A percentile compares a stretch with the other conserved stretches of the same genome.
Conservation (phyloP, 1,140 invertebrate species). For the Hyles vespertilio region DNA sequence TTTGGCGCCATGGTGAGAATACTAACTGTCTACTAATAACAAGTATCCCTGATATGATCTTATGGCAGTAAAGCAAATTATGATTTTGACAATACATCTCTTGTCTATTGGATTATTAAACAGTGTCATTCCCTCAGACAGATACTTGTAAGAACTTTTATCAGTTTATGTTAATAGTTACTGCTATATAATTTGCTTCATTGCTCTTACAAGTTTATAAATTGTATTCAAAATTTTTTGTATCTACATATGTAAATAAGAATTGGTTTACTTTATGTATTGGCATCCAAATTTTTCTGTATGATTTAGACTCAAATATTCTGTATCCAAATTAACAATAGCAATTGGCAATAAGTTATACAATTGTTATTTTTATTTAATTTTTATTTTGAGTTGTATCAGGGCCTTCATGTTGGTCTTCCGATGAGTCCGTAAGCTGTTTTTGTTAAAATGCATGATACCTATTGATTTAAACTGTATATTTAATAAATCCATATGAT, state of each 20-base stretch:
- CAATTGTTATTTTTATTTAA: not conserved
- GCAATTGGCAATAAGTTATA: too few species aligned
- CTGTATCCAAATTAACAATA: too few species aligned
- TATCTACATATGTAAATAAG: not conserved
- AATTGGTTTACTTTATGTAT: not conserved
- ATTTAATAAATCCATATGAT: not conserved
- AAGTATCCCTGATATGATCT: slow-evolving; percentile 12
- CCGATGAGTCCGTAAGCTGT: slow-evolving; percentile 22
- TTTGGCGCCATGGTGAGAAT: slow-evolving; percentile 66
- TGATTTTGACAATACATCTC: not conserved
- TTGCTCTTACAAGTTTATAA: not conserved
- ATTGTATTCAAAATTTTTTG: not conserved
- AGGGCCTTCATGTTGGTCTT: slow-evolving; percentile 23
- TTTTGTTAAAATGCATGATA: slow-evolving; percentile 23
- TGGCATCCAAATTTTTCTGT: too few species aligned
- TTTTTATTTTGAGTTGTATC: slow-evolving; percentile 14
- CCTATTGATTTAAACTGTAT: slow-evolving; percentile 14
- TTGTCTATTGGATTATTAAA: too few species aligned
- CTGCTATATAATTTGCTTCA: not conserved
- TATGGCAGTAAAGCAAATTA: slow-evolving; percentile 22
- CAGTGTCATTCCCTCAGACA: too few species aligned
- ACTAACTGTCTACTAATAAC: slow-evolving; percentile 68
- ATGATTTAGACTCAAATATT: too few species aligned
- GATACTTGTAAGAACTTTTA: too few species aligned
- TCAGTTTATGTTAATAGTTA: not conserved